Base-by-base conservation (phyloP, 2,113 vertebrate genomes). In the Lucifuga dentata region DNA sequence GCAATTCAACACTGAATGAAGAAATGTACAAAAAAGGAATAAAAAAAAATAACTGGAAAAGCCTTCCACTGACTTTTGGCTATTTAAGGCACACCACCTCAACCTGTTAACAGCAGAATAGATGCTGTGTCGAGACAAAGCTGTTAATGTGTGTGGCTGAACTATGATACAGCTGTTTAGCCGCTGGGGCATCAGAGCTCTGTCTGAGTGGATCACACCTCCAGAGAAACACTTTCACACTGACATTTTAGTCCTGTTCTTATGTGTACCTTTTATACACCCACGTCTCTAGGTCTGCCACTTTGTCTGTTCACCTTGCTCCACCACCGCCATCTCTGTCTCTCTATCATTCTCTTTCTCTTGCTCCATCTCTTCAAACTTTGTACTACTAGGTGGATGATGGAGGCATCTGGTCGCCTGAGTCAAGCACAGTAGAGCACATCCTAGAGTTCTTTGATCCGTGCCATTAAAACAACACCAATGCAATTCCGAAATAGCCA, bases 161-260 rank as follows among this genome's bases (percentile, higher is more conserved):
- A 63, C 68, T 58, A 59, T 85, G 85, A 84, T 81, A 81, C 68
- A 78, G 84, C 58, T 73, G 76, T 81, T 88, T 78, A 78, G 48
- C 72, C 72, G 79, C 59, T 46, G 61, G 63, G 67, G 20, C 69
- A 68, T 49, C 19, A 0, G 32, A 68, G 63, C 64, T 23, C 33
- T 15, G 78, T 83, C 73, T 66, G 61, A 87, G 78, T 84, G 78
- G 68, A 78, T 88, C 85, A 59, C 78, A 88, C 72, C 73, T 84
- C 73, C 79, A 83, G 62, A 85, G 49, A 64, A 80, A 84, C 68
- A 67, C 68, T 81, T 79, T 65, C 60, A 60, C 62, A 19, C 45
- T 74, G 72, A 83, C 84, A 89, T 87, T 88, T 88, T 29, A 68
- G 61, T 53, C 65, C 66, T 78, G 67, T 75, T 78, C 78, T 77